Evolutionary conservation across 2,797 vertebrate genomes (phyloP).

Genomic region (Argentina silus): DNA sequence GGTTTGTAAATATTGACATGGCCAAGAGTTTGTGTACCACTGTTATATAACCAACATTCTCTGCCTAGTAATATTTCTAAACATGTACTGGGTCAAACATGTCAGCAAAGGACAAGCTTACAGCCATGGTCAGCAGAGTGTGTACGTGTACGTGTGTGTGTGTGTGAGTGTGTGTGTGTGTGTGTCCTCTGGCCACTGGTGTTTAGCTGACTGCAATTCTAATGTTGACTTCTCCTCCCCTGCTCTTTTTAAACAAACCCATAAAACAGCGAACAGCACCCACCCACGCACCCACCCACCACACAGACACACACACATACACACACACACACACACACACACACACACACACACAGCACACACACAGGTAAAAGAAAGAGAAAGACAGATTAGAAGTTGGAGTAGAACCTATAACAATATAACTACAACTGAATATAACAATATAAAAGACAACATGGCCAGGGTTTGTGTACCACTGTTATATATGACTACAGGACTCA

Average conservation of each 20-base stretch:
- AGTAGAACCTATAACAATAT: background rate
- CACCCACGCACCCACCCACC: background rate
- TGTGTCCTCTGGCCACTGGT: too few species aligned
- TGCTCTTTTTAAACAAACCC: background rate
- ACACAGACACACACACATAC: too few species aligned
- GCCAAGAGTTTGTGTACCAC: too few species aligned
- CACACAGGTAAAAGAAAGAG: background rate
- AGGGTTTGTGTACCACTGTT: background rate
- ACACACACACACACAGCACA: too few species aligned
- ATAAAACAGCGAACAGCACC: background rate
- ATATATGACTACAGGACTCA: background rate
- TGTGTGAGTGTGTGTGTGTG: too few species aligned
- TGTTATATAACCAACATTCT: conserved; percentile 43
- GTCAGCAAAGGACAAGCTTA: background rate
- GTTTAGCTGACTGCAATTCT: too few species aligned
- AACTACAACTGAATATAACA: too few species aligned
- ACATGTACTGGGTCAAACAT: conserved; percentile 35
- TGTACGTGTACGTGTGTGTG: too few species aligned
- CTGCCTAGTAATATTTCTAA: conserved; percentile 36
- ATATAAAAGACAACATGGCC: too few species aligned
- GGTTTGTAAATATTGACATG: too few species aligned
- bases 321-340: too few species aligned
- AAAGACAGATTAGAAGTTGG: background rate
- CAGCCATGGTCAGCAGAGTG: background rate
- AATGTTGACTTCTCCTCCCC: background rate